Percentiles rank a stretch among this genome's conserved stretches.
These are phyloP conservation scores for Manduca sexta DNA, from an alignment of 1,140 invertebrate species.

Conservation along the genomic window DNA sequence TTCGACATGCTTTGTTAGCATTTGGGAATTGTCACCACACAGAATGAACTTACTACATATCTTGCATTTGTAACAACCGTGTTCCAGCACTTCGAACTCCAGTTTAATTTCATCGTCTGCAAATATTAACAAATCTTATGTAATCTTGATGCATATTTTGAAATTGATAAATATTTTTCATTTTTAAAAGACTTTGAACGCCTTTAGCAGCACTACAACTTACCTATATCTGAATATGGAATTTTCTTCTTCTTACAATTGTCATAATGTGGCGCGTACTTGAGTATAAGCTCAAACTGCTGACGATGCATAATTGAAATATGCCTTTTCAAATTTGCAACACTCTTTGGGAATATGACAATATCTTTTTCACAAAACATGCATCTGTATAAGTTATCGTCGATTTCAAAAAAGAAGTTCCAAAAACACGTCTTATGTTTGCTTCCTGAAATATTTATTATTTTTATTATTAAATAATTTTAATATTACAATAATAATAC, in stretches of 20 bases:
- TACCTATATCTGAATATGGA: too few species aligned
- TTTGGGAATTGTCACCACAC: background rate
- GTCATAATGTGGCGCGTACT: conserved; percentile 2
- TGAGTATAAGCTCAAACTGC: conserved; percentile 1
- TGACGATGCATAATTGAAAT: background rate
- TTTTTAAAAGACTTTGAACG: background rate
- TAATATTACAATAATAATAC: too few species aligned
- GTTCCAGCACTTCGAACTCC: conserved; percentile 1
- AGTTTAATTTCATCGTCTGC: background rate
- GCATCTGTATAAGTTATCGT: background rate
- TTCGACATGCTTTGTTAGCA: background rate
- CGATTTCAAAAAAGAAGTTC: background rate
- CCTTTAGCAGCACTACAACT: background rate
- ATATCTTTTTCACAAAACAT: background rate
- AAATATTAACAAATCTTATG: background rate
- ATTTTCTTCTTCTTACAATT: background rate
- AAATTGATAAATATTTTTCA: too few species aligned
- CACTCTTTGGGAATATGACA: background rate
- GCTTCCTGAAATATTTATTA: conserved; percentile 1
- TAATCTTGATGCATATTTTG: background rate
- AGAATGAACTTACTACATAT: background rate
- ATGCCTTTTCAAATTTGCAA: conserved; percentile 6
- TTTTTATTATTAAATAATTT: too few species aligned
- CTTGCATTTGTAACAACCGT: conserved; percentile 3
- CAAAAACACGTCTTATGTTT: conserved; percentile 1